Evolutionary conservation across 2,888 invertebrate genomes (phyloP), one percentile per base, ranked within the genome.

Genomic region (Aleiodes leptofemur): DNA sequence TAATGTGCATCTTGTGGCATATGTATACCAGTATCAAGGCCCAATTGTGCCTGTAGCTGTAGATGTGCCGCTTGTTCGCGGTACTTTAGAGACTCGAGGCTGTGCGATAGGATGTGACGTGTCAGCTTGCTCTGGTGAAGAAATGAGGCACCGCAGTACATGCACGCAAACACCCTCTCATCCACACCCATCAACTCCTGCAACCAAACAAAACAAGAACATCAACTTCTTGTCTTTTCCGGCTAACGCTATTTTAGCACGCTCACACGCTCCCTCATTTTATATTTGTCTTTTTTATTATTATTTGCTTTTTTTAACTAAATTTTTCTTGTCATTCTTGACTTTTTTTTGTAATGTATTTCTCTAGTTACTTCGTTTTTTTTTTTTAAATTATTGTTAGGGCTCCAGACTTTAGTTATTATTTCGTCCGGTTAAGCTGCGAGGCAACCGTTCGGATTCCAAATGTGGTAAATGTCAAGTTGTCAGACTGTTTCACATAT

Each of bases 81-180:
- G 90, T 94, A 96, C 92, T 96, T 96, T 89, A 96, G 92, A 83
- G 96, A 94, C 91, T 96, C 96, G 90, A 96, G 92, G 88, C 95
- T 95, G 91, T 96, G 96, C 88, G 96, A 95, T 87, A 96, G 92
- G 91, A 96, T 95, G 91, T 96, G 96, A 89, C 96, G 92, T 88
- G 96, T 96, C 90, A 96, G 92, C 93, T 96, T 96, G 93, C 95
- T 96, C 93, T 96, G 96, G 91, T 96, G 96, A 85, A 96, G 95
- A 91, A 96, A 96, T 90, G 94, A 92, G 87, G 94, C 94, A 90
- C 96, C 95, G 93, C 96, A 96, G 93, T 96, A 96, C 92, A 96
- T 94, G 93, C 96, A 96, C 89, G 94, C 94, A 91, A 94, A 95
- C 88, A 94, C 90, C 85, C 92, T 90, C 90, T 91, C 90, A 91